Base-by-base conservation (phyloP, 2,797 vertebrate genomes). In the Sebastes taczanowskii region DNA sequence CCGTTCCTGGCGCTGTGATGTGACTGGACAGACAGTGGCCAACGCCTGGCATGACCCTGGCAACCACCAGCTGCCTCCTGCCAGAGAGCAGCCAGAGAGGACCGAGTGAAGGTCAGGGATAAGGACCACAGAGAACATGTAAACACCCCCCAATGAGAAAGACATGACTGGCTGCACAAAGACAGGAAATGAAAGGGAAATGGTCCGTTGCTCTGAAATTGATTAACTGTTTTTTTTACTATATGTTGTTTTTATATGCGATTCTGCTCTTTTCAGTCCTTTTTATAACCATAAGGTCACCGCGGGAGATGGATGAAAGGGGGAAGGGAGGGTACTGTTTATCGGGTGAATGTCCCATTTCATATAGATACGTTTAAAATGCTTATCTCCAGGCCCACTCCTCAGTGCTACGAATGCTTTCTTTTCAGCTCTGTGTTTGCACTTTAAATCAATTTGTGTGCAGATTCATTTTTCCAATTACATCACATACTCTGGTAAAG, bases 401-500 rank as follows among this genome's bases (percentile, higher is more conserved):
- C 88, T 89, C 89, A 89, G 10, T 88, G 83, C 84, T 59, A 38
- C 6, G 10, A 29, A 64, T 64, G 60, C 61, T 79, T 71, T 70
- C 23, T 78, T 63, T 46, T 74, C 27, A 60, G 74, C 78, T 69
- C 90, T 81, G 77, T 88, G 90, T 91, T 91, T 88, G 70, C 84
- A 93, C 91, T 94, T 95, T 91, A 95, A 96, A 96, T 97, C 95
- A 94, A 96, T 97, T 95, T 93, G 92, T 93, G 91, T 93, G 93
- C 93, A 88, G 95, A 96, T 97, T 95, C 90, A 94, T 94, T 94
- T 91, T 87, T 93, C 93, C 96, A 96, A 96, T 96, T 94, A 95
- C 93, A 95, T 95, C 94, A 68, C 92, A 94, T 93, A 92, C 93
- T 90, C 91, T 87, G 86, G 89, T 91, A 93, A 95, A 96, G 96